Percentiles rank a stretch among this genome's conserved stretches.
Conservation (phyloP, 2,113 vertebrate genomes). For the Xiphophorus couchianus region DNA sequence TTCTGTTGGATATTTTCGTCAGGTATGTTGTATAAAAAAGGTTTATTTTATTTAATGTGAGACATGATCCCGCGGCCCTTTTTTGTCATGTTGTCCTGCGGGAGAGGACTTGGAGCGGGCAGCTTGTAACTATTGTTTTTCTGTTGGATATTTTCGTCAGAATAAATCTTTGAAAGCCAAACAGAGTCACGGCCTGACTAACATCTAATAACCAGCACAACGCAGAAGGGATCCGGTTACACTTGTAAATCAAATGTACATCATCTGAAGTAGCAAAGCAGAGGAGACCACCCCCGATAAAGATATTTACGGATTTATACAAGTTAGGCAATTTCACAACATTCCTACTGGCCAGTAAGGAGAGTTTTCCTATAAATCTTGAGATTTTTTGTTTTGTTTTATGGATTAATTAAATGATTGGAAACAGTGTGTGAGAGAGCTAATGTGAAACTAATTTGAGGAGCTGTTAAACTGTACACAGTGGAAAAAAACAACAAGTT, state of each 20-base stretch:
- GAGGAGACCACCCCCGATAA: conserved; percentile 43
- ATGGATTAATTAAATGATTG: conserved; percentile 11
- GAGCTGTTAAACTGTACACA: conserved; percentile 40
- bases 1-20: too few species aligned
- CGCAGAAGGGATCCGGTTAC: too few species aligned
- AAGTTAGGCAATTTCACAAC: conserved; percentile 40
- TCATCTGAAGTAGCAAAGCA: conserved; percentile 29
- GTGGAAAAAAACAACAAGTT: conserved; percentile 27
- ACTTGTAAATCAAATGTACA: conserved; percentile 29
- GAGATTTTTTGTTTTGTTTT: conserved; percentile 9
- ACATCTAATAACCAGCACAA: too few species aligned
- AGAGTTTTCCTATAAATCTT: conserved; percentile 23
- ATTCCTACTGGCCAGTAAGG: conserved; percentile 22
- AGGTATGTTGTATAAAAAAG: too few species aligned
- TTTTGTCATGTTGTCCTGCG: too few species aligned
- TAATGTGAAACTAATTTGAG: conserved; percentile 45
- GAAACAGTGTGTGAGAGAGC: conserved; percentile 18
- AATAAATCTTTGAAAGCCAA: too few species aligned
- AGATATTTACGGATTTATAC: conserved; percentile 27
- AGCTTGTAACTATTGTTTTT: too few species aligned
- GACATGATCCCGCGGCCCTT: too few species aligned
- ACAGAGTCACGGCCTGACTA: too few species aligned
- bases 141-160: too few species aligned
- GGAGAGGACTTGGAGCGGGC: too few species aligned
- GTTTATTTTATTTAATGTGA: too few species aligned